phyloP scores from a whole-genome alignment of 2,113 vertebrate species.

The Mastomys natalensis region DNA sequence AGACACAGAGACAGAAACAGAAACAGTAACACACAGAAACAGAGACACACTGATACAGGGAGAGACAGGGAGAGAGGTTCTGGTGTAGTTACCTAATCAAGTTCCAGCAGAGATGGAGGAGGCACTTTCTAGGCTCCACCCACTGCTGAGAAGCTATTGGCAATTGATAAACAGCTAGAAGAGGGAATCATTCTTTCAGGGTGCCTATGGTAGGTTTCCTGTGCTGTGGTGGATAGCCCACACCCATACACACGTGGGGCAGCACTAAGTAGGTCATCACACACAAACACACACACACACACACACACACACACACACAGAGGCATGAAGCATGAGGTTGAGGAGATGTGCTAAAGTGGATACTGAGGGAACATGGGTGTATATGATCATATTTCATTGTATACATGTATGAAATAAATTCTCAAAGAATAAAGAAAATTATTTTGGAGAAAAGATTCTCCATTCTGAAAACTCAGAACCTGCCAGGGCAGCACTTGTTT shows the following conservation, averaged over 20 bases:
- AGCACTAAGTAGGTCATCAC: not conserved
- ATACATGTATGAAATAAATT: not conserved
- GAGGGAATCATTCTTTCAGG: too few species aligned
- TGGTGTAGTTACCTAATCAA: not conserved
- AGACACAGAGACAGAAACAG: not conserved
- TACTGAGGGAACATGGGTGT: not conserved
- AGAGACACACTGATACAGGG: not conserved
- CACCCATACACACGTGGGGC: fast-evolving
- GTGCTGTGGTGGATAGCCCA: not conserved
- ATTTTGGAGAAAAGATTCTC: not conserved
- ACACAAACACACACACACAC: not conserved
- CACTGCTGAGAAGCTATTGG: not conserved
- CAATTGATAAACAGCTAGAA: not conserved
- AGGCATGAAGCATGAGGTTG: not conserved
- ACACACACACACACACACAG: not conserved
- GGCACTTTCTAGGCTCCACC: not conserved
- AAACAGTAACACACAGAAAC: too few species aligned
- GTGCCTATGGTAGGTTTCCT: too few species aligned
- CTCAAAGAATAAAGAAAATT: not conserved
- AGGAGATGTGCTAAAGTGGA: not conserved
- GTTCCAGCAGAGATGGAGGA: not conserved
- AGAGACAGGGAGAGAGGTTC: not conserved
- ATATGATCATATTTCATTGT: not conserved
- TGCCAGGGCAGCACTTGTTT: not conserved
- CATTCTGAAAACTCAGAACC: slow-evolving; percentile 11